Evolutionary conservation across 2,888 invertebrate genomes (phyloP), one percentile per base, ranked within the genome.

Genomic region (Caenorhabditis sp.): DNA sequence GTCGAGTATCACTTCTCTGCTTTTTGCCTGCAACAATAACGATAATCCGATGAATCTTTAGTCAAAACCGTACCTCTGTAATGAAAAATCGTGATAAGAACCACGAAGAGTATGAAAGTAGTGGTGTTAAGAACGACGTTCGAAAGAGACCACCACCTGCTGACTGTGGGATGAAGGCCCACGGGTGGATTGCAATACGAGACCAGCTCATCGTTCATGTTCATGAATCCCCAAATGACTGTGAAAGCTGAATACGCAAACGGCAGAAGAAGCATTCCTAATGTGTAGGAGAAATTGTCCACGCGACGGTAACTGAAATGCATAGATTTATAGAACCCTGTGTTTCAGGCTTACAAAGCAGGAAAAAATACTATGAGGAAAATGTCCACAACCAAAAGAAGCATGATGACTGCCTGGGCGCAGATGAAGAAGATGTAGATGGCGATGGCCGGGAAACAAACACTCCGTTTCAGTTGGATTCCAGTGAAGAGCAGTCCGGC

Each of bases 141-240:
- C 4, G 68, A 68, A 27, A 68, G 48, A 4, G 68, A 68, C 68
- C 68, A 68, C 58, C 58, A 68, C 39, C 68, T 39, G 30, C 58
- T 59, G 15, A 68, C 68, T 2, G 43, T 35, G 6, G 68, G 68
- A 24, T 68, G 68, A 15, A 71, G 55, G n/a, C 62, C 56, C 13
- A 72, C 45, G n/a, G 72, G 72, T 30, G 72, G 72, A 56, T 72
- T 72, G 27, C 72, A 72, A 30, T 63, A 72, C n/a, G 56, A 32
- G 1, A 72, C 43, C 27, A 56, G 1, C 22, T 62, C 71, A 20
- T 71, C 61, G 30, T 71, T 61, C 61, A 61, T 63, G 30, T 22
- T 62, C 26, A 62, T 24, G 41, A 72, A 63, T 17, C 63, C 72
- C 62, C 62, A 72, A 1, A 20, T 32, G 30, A 63, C 55, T 2